These are phyloP conservation scores for Nezara viridula DNA, from an alignment of 2,888 invertebrate species.

Conservation along the genomic window DNA sequence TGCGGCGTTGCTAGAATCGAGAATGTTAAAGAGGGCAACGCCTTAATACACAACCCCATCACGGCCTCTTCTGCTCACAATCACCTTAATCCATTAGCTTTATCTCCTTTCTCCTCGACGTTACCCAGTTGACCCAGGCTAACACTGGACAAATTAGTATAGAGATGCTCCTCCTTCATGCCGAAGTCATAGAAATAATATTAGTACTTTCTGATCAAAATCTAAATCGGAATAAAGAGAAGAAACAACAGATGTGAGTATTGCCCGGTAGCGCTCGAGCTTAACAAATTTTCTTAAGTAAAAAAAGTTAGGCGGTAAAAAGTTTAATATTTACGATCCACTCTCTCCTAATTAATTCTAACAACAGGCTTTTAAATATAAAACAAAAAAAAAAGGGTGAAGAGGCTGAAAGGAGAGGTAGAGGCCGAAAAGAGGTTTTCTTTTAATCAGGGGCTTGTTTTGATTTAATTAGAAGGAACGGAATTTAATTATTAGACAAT, in stretches of 20 bases:
- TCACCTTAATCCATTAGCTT: no score
- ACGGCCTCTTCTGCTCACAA: no score
- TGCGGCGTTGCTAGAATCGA: no score
- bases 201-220: not conserved
- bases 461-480: constrained; percentile 56
- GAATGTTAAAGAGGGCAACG: no score
- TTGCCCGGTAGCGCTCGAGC: not conserved
- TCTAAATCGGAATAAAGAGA: not conserved
- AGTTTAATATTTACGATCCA: constrained; percentile 43
- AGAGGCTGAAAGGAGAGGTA: constrained; percentile 21
- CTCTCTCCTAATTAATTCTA: constrained; percentile 52
- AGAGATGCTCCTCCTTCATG: no score
- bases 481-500: constrained; percentile 54
- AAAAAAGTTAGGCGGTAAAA: constrained; percentile 29
- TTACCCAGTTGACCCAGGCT: no score
- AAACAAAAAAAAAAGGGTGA: constrained; percentile 18
- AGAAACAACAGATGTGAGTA: not conserved
- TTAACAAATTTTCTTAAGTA: constrained; percentile 11
- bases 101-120: no score
- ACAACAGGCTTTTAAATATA: constrained; percentile 55
- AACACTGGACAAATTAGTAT: no score
- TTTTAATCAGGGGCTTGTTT: constrained; percentile 58
- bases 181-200: not conserved
- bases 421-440: constrained; percentile 54
- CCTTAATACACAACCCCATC: no score